Evolutionary conservation across 2,888 invertebrate species (phyloP).

Genomic region (Mesoligia furuncula): DNA sequence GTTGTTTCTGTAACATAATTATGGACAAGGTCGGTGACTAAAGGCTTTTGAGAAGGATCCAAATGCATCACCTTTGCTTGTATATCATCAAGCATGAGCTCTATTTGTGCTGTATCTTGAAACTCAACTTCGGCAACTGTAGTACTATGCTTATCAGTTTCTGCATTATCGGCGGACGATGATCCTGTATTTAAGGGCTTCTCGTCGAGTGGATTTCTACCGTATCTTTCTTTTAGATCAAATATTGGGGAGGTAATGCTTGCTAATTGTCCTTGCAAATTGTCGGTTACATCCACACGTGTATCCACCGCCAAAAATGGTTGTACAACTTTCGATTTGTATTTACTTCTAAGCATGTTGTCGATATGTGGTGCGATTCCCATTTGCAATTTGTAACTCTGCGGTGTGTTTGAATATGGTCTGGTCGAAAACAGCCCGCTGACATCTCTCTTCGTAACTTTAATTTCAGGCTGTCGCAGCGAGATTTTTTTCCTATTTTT

Average conservation of each 20-base stretch:
- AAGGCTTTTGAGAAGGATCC: constrained; percentile 70
- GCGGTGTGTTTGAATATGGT: constrained; percentile 8
- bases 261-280: constrained; percentile 13
- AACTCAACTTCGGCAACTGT: constrained; percentile 24
- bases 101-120: constrained; percentile 75
- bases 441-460: constrained; percentile 37
- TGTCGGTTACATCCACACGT: neutral
- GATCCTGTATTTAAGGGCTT: too few species aligned
- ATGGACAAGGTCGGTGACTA: constrained; percentile 69
- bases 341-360: constrained; percentile 11
- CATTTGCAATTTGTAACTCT: constrained; percentile 19
- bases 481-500: constrained; percentile 23
- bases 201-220: neutral
- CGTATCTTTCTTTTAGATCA: constrained; percentile 44
- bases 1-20: constrained; percentile 74
- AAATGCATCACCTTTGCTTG: constrained; percentile 75
- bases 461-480: constrained; percentile 1
- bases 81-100: constrained; percentile 76
- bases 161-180: neutral
- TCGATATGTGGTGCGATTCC: constrained; percentile 21
- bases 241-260: constrained; percentile 32
- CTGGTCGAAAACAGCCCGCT: neutral
- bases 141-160: neutral
- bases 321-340: neutral
- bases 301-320: neutral